Evolutionary conservation across 2,113 vertebrate species (phyloP).

Genomic region (Stigmatopora nigra): DNA sequence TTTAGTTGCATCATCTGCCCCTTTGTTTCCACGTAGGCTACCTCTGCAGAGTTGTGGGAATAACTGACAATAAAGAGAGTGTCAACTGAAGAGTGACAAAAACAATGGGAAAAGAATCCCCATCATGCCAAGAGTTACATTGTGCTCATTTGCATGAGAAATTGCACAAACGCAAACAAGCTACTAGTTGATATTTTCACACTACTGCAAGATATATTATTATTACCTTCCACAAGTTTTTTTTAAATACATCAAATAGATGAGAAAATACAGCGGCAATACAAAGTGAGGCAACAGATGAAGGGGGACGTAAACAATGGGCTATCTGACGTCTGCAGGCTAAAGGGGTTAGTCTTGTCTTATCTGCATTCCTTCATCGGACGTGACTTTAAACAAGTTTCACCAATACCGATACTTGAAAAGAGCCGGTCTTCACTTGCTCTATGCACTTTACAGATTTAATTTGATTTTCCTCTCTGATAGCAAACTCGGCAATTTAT

Average conservation of each 20-base stretch:
- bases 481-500: slow-evolving; percentile 57
- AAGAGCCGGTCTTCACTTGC: slow-evolving; percentile 29
- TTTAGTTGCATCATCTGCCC: neutral
- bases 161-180: neutral
- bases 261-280: slow-evolving; percentile 4
- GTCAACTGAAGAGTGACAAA: neutral
- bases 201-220: slow-evolving; percentile 12
- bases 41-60: neutral
- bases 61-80: neutral
- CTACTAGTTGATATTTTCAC: neutral
- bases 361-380: slow-evolving; percentile 35
- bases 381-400: slow-evolving; percentile 48
- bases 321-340: slow-evolving; percentile 28
- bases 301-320: slow-evolving; percentile 30
- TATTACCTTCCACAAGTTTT: neutral
- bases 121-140: neutral
- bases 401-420: slow-evolving; percentile 37
- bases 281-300: slow-evolving; percentile 7
- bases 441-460: slow-evolving; percentile 53
- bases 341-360: slow-evolving; percentile 21
- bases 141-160: neutral
- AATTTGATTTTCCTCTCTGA: slow-evolving; percentile 63
- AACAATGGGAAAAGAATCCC: neutral
- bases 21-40: neutral
- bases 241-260: neutral